Base-by-base conservation (phyloP, 2,888 invertebrate species). In the Biston stratarius region DNA sequence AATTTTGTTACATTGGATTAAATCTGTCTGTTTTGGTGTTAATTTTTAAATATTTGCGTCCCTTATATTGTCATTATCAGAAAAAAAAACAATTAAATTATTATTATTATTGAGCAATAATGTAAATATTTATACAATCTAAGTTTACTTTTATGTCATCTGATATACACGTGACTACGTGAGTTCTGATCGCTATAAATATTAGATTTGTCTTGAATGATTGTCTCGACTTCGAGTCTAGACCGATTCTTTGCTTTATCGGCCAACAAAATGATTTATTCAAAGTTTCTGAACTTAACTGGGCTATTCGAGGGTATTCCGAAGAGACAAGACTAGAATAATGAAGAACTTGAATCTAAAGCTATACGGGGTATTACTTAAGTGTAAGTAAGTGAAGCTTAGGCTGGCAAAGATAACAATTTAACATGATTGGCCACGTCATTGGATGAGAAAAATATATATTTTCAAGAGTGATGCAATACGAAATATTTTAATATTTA, bases 221-320 rank as follows among this genome's bases (percentile, higher is more conserved):
- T 56, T 58, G 51, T n/a, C 60, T 24, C n/a, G n/a, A n/a, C n/a
- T n/a, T n/a, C 51, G 45, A 49, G 69, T 71, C 73, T 74, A 71
- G 68, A 77, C 72, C 55, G 61, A 67, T 70, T 45, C n/a, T 57
- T 52, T 34, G 15, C 48, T 53, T 58, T 59, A 63, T 62, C 67
- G 55, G 52, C 48, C 55, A 49, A 61, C 34, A 63, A 57, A 72
- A 79, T 82, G 47, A 77, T 76, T 79, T 78, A 81, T 80, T 79
- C 71, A 67, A 55, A 70, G 66, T 72, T 69, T 52, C 68, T 61
- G 64, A 73, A 69, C 66, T 66, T 71, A 63, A 71, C 65, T 63
- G 67, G 69, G 73, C 67, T 73, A 74, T 77, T 80, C 71, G 65
- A 71, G 69, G 68, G 61, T 52, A 58, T 74, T 65, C 36, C 67